phyloP scores from a whole-genome alignment of 1,140 invertebrate species.

The Mizuhopecten yessoensis region DNA sequence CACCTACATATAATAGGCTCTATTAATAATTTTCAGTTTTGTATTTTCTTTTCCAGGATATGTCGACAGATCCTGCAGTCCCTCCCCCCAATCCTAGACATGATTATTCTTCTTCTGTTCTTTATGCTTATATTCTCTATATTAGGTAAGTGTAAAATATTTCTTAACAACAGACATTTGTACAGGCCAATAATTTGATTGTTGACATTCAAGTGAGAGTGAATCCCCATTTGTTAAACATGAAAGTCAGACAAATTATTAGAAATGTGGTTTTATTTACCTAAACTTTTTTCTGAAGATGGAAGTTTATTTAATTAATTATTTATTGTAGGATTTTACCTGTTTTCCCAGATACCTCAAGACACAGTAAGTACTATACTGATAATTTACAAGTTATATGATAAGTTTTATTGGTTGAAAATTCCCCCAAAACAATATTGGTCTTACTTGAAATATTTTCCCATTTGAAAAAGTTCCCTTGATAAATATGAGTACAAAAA shows the following conservation, averaged over 20 bases:
- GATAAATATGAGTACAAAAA: too few species aligned
- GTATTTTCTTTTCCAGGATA: too few species aligned
- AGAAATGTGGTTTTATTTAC: background rate
- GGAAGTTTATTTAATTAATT: background rate
- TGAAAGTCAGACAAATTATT: background rate
- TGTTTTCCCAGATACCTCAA: slow-evolving; percentile 88
- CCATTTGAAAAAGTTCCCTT: too few species aligned
- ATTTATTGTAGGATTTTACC: slow-evolving; percentile 88
- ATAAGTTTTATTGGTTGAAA: too few species aligned
- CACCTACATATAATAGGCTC: too few species aligned
- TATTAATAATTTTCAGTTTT: too few species aligned
- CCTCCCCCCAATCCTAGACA: slow-evolving; percentile 94
- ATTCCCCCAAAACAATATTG: too few species aligned
- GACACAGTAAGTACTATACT: slow-evolving; percentile 86
- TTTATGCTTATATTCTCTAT: slow-evolving; percentile 93
- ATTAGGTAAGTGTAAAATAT: slow-evolving; percentile 82
- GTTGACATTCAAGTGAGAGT: too few species aligned
- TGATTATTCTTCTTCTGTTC: slow-evolving; percentile 93
- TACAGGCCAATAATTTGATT: slow-evolving; percentile 50
- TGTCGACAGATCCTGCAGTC: slow-evolving; percentile 89
- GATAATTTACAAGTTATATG: too few species aligned
- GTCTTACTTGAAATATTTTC: too few species aligned
- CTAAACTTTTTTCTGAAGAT: background rate
- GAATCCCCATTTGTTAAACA: too few species aligned
- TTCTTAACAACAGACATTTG: background rate